These are phyloP conservation scores for Diglossa cyanea DNA, from an alignment of 2,797 vertebrate genomes.

Conservation along the genomic window DNA sequence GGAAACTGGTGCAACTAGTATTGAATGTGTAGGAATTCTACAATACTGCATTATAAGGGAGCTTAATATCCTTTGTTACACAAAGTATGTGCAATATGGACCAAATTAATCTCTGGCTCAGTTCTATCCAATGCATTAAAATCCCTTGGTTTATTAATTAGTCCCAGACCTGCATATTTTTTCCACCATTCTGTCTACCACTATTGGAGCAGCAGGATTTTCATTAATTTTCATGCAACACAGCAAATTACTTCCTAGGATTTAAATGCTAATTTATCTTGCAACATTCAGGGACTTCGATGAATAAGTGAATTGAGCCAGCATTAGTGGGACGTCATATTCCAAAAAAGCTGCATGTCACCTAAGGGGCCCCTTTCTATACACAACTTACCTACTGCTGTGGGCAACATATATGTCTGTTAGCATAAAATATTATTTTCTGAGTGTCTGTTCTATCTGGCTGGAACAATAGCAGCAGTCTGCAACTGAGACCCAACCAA, in stretches of 20 bases:
- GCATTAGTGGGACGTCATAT: background rate
- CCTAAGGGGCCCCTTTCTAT: background rate
- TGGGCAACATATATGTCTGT: background rate
- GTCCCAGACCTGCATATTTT: conserved; percentile 40
- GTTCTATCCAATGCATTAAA: conserved; percentile 7
- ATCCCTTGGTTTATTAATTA: conserved; percentile 50
- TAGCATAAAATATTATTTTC: background rate
- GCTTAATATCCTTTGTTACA: background rate
- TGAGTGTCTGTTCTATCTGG: background rate
- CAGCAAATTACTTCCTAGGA: conserved; percentile 51
- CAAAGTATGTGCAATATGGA: background rate
- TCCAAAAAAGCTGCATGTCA: background rate
- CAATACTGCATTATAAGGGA: background rate
- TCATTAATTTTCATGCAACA: conserved; percentile 48
- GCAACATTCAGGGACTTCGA: background rate
- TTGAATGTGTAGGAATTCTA: background rate
- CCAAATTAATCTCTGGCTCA: conserved; percentile 17
- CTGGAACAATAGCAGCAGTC: background rate
- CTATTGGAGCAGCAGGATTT: conserved; percentile 31
- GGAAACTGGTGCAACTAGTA: background rate
- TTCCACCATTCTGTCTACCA: conserved; percentile 16
- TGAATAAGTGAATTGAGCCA: background rate
- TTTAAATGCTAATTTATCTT: conserved; percentile 44
- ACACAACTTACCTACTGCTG: background rate
- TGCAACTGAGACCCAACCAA: background rate